Conservation (phyloP, 2,888 invertebrate species). For the Trachelus stipa region DNA sequence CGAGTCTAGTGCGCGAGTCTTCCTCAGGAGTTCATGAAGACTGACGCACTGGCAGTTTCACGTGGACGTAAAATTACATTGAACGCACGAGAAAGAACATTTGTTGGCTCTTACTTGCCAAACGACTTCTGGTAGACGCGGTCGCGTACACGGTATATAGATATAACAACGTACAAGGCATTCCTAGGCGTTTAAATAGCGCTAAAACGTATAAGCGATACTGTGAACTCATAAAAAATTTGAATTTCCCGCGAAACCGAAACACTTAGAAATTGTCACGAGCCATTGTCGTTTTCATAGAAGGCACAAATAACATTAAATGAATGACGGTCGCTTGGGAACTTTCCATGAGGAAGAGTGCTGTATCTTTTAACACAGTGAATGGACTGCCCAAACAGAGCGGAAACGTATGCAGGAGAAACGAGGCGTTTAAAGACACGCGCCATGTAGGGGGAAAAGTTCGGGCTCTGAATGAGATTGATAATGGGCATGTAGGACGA, state of each 20-base stretch:
- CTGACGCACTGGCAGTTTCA: conserved; percentile 4
- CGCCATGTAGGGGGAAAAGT: not conserved
- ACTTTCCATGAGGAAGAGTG: not conserved
- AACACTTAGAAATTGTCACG: not conserved
- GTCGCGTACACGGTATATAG: not conserved
- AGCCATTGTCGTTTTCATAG: not conserved
- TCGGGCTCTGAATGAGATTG: not conserved
- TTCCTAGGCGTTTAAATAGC: not conserved
- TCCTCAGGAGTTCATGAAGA: not conserved
- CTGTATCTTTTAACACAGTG: not conserved
- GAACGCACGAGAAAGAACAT: not conserved
- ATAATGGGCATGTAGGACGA: conserved; percentile 1
- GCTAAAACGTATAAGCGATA: not conserved
- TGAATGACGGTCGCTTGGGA: not conserved
- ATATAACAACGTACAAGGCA: not conserved
- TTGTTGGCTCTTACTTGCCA: not conserved
- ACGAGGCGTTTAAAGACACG: not conserved
- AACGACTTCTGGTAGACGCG: not conserved
- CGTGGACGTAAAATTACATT: not conserved
- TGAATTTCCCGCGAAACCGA: not conserved
- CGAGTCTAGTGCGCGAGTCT: conserved; percentile 22
- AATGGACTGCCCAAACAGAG: not conserved
- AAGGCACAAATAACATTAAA: not conserved
- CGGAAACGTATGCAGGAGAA: not conserved
- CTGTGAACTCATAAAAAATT: not conserved